Conservation (phyloP, 2,113 vertebrate species). For the Neolamprologus tretocephalus region DNA sequence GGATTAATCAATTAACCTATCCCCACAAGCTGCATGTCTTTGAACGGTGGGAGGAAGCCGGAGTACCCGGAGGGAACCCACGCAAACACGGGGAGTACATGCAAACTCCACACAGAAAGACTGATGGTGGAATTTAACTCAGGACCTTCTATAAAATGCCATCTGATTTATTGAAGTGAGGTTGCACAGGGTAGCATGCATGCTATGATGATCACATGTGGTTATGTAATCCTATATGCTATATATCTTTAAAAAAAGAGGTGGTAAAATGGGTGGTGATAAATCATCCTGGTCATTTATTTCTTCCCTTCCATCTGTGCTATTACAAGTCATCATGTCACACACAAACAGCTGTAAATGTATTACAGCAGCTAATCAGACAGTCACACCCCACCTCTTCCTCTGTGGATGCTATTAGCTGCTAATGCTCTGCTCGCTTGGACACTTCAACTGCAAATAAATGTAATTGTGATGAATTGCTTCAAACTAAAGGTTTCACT, state of each 20-base stretch:
- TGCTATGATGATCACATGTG: neutral
- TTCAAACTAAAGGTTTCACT: slow-evolving; percentile 8
- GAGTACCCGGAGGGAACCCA: neutral
- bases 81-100: neutral
- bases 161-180: neutral
- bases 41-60: fast-evolving
- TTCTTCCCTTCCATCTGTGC: neutral
- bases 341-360: slow-evolving; percentile 1
- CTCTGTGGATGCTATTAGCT: neutral
- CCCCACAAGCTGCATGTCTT: neutral
- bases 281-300: neutral
- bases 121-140: neutral
- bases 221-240: neutral
- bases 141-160: neutral
- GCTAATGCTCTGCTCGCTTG: neutral
- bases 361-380: slow-evolving; percentile 16
- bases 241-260: neutral
- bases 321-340: neutral
- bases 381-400: neutral
- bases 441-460: neutral
- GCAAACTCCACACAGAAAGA: neutral
- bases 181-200: neutral
- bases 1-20: fast-evolving
- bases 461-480: slow-evolving; percentile 57
- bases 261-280: neutral